phyloP scores from a whole-genome alignment of 2,888 invertebrate genomes.

The Torymus auratus region DNA sequence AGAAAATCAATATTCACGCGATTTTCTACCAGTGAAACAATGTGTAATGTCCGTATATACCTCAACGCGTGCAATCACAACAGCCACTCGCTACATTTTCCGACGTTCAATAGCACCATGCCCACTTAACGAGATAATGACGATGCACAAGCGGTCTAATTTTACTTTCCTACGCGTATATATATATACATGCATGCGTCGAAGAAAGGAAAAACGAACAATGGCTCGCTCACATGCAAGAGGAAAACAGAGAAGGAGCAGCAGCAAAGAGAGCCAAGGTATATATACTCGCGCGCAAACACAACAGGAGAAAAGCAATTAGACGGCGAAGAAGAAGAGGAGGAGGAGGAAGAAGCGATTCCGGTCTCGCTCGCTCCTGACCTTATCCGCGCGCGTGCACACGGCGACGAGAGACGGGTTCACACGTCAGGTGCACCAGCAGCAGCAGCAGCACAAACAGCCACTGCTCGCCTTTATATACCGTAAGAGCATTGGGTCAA shows the following conservation, averaged over 20 bases:
- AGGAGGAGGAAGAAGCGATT: conserved; percentile 29
- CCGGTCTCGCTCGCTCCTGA: conserved; percentile 44
- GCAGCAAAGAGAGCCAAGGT: no score
- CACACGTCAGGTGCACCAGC: conserved; percentile 47
- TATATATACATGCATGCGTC: background rate
- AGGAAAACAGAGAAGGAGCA: background rate
- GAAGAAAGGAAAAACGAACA: conserved; percentile 23
- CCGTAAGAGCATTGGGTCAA: conserved; percentile 51
- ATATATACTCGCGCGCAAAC: background rate
- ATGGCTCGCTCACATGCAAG: background rate
- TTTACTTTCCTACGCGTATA: conserved; percentile 8
- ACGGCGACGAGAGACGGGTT: conserved; percentile 19
- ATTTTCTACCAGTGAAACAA: no score
- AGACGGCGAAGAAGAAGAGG: conserved; percentile 3
- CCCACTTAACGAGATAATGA: no score
- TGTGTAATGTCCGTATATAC: no score
- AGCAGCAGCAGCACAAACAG: background rate
- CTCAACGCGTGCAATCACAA: no score
- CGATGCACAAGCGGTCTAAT: background rate
- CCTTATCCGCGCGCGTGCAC: conserved; percentile 39
- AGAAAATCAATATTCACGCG: no score
- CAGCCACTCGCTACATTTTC: no score
- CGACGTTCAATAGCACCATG: no score
- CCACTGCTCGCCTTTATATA: conserved; percentile 22
- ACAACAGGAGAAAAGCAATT: conserved; percentile 14